Evolutionary conservation across 1,140 invertebrate genomes (phyloP).

Genomic region (Luehdorfia chinensis): DNA sequence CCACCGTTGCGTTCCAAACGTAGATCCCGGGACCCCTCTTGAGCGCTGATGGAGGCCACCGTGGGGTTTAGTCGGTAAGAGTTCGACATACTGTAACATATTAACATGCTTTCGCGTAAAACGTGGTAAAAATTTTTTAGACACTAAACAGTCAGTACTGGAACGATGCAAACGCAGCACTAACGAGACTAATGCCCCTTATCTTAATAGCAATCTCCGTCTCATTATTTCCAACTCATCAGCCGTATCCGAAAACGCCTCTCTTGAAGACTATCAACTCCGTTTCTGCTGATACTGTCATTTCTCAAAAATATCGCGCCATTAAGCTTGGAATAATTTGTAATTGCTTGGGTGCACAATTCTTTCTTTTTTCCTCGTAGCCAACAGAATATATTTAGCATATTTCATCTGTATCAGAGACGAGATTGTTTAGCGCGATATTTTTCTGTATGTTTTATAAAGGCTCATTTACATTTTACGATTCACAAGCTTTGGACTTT

Average conservation of each 20-base stretch:
- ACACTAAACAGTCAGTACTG: conserved; percentile 33
- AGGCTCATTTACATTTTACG: no score
- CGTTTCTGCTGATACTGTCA: conserved; percentile 49
- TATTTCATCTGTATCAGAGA: background rate
- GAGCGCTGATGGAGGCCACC: no score
- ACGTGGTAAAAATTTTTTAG: no score
- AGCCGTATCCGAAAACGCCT: conserved; percentile 60
- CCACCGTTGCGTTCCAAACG: no score
- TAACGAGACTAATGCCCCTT: conserved; percentile 60
- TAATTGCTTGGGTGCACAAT: conserved; percentile 32
- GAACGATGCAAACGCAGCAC: conserved; percentile 29
- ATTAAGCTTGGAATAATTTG: conserved; percentile 46
- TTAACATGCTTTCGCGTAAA: no score
- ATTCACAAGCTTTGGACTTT: no score
- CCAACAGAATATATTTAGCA: background rate
- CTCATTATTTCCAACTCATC: conserved; percentile 69
- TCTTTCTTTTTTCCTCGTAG: conserved; percentile 9
- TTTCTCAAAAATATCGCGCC: conserved; percentile 55
- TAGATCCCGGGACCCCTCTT: no score
- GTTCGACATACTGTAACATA: no score
- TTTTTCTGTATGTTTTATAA: no score
- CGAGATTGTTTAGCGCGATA: no score
- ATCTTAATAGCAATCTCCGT: conserved; percentile 73
- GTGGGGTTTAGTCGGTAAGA: no score
- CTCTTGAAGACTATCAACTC: conserved; percentile 31